Conservation (phyloP, 1,140 invertebrate species). For the Capitella teleta region DNA sequence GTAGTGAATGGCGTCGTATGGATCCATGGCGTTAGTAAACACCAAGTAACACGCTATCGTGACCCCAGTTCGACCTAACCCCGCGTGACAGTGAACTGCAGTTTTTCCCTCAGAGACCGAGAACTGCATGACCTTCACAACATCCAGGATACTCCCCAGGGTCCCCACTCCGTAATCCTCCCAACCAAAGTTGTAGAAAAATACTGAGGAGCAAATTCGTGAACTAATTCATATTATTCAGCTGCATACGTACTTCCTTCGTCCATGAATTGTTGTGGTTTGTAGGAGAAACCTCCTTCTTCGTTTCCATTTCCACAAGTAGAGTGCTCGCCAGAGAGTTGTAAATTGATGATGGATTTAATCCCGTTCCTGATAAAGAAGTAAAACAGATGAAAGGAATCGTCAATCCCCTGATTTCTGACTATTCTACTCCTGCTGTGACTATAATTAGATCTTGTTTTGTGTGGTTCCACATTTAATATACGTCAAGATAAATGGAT, state of each 20-base stretch:
- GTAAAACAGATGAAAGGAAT: too few species aligned
- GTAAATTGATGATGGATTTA: slow-evolving; percentile 71
- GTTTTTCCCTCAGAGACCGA: slow-evolving; percentile 68
- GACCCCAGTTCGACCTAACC: slow-evolving; percentile 72
- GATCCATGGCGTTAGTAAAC: slow-evolving; percentile 60
- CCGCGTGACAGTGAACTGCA: slow-evolving; percentile 82
- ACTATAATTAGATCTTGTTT: too few species aligned
- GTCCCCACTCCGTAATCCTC: slow-evolving; percentile 69
- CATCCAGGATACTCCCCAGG: slow-evolving; percentile 62
- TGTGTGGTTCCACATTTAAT: too few species aligned
- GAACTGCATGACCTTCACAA: slow-evolving; percentile 80
- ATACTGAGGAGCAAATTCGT: slow-evolving; percentile 19
- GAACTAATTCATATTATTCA: not conserved
- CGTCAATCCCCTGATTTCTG: too few species aligned
- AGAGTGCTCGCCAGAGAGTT: slow-evolving; percentile 70
- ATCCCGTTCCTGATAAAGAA: slow-evolving; percentile 66
- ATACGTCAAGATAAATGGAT: too few species aligned
- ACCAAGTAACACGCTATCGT: slow-evolving; percentile 76
- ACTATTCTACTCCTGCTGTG: too few species aligned
- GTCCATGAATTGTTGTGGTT: slow-evolving; percentile 69
- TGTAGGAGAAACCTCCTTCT: slow-evolving; percentile 62
- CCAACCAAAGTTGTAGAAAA: slow-evolving; percentile 63
- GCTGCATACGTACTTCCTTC: slow-evolving; percentile 56
- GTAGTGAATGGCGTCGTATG: slow-evolving; percentile 68
- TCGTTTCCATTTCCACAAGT: slow-evolving; percentile 63